Conservation (phyloP, 2,113 vertebrate genomes). For the Tachysurus vachellii region DNA sequence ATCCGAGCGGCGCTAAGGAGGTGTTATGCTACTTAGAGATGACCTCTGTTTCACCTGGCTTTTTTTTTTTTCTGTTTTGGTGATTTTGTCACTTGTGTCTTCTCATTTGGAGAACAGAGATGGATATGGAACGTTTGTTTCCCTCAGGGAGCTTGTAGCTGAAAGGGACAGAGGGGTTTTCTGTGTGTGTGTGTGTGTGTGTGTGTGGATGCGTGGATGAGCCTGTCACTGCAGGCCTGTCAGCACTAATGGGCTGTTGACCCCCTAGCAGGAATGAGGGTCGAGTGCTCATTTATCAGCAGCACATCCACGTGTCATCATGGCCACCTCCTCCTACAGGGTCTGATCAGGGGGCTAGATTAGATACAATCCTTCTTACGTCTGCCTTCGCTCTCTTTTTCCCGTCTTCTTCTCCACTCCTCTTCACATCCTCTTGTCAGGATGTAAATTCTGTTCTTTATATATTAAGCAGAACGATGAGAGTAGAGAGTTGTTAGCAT, state of each 20-base stretch:
- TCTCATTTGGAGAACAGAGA: not conserved
- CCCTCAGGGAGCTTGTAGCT: conserved; percentile 15
- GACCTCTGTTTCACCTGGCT: conserved; percentile 18
- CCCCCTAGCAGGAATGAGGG: conserved; percentile 58
- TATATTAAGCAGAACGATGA: not conserved
- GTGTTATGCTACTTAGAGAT: not conserved
- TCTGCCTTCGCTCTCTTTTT: not conserved
- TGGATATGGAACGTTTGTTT: conserved; percentile 29
- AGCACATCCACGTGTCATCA: conserved; percentile 60
- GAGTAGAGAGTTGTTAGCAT: not conserved
- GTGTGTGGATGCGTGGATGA: conserved; percentile 16
- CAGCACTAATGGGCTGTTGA: conserved; percentile 71
- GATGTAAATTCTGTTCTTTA: not conserved
- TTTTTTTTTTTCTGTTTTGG: not conserved
- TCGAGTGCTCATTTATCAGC: conserved; percentile 70
- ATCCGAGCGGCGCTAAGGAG: not conserved
- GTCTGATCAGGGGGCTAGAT: conserved; percentile 60
- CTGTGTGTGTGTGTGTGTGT: conserved; percentile 22
- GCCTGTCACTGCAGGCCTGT: conserved; percentile 59
- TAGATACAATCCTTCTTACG: conserved; percentile 38
- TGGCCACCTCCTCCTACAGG: conserved; percentile 25
- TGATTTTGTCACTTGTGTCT: conserved; percentile 25
- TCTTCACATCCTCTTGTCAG: not conserved
- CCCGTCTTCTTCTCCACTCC: not conserved
- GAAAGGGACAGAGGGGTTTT: not conserved